Evolutionary conservation across 2,113 vertebrate genomes (phyloP), one percentile per base, ranked within the genome.

Genomic region (Actinemys pallida): DNA sequence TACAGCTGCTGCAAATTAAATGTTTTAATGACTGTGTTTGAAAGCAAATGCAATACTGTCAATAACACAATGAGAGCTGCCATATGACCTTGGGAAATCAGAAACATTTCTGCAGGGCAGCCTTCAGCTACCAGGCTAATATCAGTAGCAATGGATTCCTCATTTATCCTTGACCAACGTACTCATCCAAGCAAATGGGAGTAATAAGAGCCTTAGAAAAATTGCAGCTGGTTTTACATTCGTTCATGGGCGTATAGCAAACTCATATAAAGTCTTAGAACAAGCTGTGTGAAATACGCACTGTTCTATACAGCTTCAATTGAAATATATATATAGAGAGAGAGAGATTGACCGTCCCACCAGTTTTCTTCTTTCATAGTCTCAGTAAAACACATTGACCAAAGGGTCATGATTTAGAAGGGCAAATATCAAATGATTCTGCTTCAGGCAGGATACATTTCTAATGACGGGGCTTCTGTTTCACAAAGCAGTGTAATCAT

Each of bases 1-100:
- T 98, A 97, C 93, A 95, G 92, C 95, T 92, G 90, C 96, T 94
- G 94, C 94, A 97, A 98, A 97, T 98, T 97, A 97, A 98, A 97
- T 92, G 91, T 96, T 96, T 96, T 97, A 97, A 98, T 96, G 96
- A 95, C 93, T 91, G 90, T 93, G 90, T 97, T 97, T 96, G 96
- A 97, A 97, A 97, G 89, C 75, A 92, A 96, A 96, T 81, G 88
- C 88, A 90, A 69, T 8, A 83, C 76, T 1, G 0, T 93, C 91
- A 91, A 92, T 93, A 93, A 87, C 86, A 92, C 85, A 90, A 76
- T 2, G 10, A 93, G 69, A 94, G 57, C 57, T 52, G 81, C 82
- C 56, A 82, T 39, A 87, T 35, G 49, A 39, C 90, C 75, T 35
- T 31, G 62, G 53, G 84, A 91, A 94, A 96, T 65, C 31, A 89